Evolutionary conservation across 2,888 invertebrate species (phyloP).

Genomic region (Rotaria socialis): DNA sequence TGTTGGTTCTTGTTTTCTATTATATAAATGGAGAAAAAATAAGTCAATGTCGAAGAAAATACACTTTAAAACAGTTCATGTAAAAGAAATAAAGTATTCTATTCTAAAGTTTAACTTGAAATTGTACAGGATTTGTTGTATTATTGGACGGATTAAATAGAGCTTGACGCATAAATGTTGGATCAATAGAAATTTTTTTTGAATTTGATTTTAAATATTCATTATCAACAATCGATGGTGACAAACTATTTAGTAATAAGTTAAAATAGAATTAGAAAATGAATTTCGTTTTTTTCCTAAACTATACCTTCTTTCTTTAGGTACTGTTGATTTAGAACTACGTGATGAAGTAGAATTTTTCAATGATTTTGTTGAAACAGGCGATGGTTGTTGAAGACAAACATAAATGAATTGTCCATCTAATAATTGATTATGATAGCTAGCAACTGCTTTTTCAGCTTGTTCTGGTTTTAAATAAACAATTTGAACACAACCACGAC

Average conservation of each 20-base stretch:
- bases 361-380: background rate
- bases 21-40: background rate
- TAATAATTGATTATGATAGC: conserved; percentile 27
- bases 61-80: background rate
- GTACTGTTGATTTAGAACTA: background rate
- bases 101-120: conserved; percentile 23
- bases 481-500: conserved; percentile 6
- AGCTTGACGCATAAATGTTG: conserved; percentile 16
- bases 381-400: background rate
- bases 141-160: background rate
- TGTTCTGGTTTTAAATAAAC: background rate
- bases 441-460: background rate
- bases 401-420: conserved; percentile 31
- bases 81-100: background rate
- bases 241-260: background rate
- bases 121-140: background rate
- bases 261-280: background rate
- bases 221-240: background rate
- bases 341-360: background rate
- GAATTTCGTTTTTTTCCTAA: background rate
- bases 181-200: background rate
- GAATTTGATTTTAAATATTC: background rate
- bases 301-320: background rate
- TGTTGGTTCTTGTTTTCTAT: background rate
- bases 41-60: background rate